phyloP scores from a whole-genome alignment of 2,797 vertebrate genomes.

The Setipinna tenuifilis region DNA sequence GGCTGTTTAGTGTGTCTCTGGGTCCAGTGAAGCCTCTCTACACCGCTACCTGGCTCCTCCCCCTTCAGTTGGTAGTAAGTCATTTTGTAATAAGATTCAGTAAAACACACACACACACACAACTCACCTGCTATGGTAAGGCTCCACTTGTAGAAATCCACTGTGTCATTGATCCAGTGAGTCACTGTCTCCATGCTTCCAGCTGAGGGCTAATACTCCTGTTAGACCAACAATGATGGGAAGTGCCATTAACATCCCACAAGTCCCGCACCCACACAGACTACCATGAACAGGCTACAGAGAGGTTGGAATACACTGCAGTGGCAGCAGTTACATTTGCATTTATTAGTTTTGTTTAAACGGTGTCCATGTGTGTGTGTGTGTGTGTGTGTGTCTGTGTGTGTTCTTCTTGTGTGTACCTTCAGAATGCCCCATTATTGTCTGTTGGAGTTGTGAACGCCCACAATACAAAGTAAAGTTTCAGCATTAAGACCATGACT shows the following conservation, averaged over 20 bases:
- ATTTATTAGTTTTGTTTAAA: neutral
- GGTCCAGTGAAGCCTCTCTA: neutral
- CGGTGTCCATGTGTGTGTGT: no score
- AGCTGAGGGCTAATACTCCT: constrained; percentile 77
- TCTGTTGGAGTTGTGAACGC: neutral
- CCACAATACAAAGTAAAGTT: neutral
- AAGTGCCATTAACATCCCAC: neutral
- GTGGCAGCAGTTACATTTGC: neutral
- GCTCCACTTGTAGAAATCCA: constrained; percentile 96
- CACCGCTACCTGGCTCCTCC: neutral
- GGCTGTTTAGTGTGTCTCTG: neutral
- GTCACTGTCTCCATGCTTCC: constrained; percentile 82
- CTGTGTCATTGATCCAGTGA: constrained; percentile 88
- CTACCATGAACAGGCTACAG: neutral
- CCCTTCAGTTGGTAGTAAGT: no score
- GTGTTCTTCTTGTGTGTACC: neutral
- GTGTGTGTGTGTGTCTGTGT: no score
- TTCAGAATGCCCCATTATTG: neutral
- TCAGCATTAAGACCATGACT: neutral
- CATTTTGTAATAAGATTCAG: neutral
- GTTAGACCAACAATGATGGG: neutral
- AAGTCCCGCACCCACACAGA: neutral
- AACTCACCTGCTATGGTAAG: constrained; percentile 92
- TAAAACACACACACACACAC: neutral
- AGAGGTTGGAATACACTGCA: neutral